Base-by-base conservation (phyloP, 2,113 vertebrate species). In the Carassius gibelio region DNA sequence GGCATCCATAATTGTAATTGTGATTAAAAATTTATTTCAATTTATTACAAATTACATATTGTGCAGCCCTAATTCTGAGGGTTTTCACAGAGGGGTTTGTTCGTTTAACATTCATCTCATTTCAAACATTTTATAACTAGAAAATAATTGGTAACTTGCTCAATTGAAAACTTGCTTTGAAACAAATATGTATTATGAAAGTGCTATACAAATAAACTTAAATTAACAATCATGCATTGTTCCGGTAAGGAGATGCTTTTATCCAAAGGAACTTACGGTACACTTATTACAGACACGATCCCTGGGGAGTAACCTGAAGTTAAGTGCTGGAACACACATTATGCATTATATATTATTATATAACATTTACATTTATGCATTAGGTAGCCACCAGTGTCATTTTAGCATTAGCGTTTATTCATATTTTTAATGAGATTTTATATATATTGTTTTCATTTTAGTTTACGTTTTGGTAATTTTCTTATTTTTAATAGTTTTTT, bases 191-290 rank as follows among this genome's bases (percentile, higher is more conserved):
- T 42, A 30, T 64, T 64, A 5, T 64, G 62, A 71, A 71, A 71
- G 36, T 4, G 3, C 36, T 72, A 21, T 10, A 74, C 38, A 13
- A n/a, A n/a, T n/a, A n/a, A n/a, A n/a, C n/a, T n/a, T n/a, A n/a
- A n/a, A 45, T 45, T 13, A 80, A 64, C 79, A 66, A 50, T 5
- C 34, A 76, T 75, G 59, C 71, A 50, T 64, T 14, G 26, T 78
- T 76, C 59, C 79, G 19, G 79, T 81, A 66, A 68, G 62, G 9
- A 21, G 79, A 68, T 68, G 42, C 79, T 52, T 68, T 81, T 68
- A 81, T 81, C 42, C 61, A 81, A 26, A 81, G 78, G 23, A 81
- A 30, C 13, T 52, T 81, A 19, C 62, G 30, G 17, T 68, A 11
- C n/a, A 50, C 79, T 81, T 50, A 81, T 69, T 34, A 55, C 61